These are phyloP conservation scores for Amphiprion percula DNA, from an alignment of 2,113 vertebrate species.

Conservation along the genomic window DNA sequence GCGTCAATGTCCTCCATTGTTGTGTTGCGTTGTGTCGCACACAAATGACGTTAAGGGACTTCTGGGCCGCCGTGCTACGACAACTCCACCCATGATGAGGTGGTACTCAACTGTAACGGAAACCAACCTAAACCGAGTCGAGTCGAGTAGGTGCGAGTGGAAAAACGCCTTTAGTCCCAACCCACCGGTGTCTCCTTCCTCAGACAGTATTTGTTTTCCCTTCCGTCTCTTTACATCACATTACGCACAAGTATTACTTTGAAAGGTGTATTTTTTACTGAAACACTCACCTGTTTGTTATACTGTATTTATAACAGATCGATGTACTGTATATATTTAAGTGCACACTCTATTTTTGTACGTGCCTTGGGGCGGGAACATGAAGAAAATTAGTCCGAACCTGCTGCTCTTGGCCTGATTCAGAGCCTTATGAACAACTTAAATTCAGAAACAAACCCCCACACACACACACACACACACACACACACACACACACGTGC, in stretches of 20 bases:
- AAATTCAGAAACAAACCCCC: not conserved
- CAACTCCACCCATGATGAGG: no score
- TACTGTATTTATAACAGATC: conserved; percentile 66
- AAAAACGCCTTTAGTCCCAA: not conserved
- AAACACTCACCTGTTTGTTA: conserved; percentile 41
- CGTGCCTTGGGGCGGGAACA: conserved; percentile 46
- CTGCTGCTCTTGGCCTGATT: conserved; percentile 18
- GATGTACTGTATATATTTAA: conserved; percentile 59
- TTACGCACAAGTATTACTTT: conserved; percentile 48
- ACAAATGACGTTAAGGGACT: no score
- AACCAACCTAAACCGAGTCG: no score
- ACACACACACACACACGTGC: not conserved
- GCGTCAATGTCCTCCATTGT: no score
- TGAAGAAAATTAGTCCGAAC: conserved; percentile 10
- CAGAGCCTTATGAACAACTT: conserved; percentile 37
- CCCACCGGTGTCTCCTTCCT: conserved; percentile 14
- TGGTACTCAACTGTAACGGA: no score
- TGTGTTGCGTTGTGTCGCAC: no score
- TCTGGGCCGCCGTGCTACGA: no score
- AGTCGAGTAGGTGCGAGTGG: no score
- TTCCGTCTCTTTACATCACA: conserved; percentile 24
- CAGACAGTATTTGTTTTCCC: conserved; percentile 34
- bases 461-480: not conserved
- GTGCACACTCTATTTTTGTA: conserved; percentile 70
- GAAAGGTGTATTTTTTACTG: conserved; percentile 32